These are phyloP conservation scores for Isaurus tuberculatus DNA, from an alignment of 92 coral and sea anemone genomes.

Conservation along the genomic window DNA sequence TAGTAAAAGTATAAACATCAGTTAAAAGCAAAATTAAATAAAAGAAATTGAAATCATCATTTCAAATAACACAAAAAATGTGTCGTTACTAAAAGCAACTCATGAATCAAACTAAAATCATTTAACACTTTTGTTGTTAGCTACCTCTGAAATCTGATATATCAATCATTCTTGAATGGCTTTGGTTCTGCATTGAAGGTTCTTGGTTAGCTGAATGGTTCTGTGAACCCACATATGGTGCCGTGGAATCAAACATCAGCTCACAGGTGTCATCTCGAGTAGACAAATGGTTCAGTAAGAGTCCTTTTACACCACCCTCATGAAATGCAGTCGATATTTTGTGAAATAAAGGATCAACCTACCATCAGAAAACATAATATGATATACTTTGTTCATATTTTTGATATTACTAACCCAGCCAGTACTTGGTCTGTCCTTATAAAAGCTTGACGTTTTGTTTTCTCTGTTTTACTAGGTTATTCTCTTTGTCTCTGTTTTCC, in stretches of 20 bases:
- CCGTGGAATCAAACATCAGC: constrained; percentile 83
- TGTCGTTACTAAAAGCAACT: too few species aligned
- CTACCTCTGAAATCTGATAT: constrained; percentile 89
- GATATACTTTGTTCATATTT: neutral
- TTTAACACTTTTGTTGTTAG: neutral
- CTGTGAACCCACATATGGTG: constrained; percentile 57
- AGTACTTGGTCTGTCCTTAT: too few species aligned
- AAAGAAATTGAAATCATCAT: too few species aligned
- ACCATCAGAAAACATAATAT: neutral
- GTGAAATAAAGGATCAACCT: constrained; percentile 98
- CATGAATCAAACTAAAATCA: too few species aligned
- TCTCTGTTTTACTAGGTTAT: too few species aligned
- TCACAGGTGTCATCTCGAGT: constrained; percentile 90
- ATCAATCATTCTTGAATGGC: constrained; percentile 68
- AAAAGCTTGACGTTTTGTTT: too few species aligned
- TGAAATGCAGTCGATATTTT: constrained; percentile 97
- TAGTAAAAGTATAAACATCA: neutral
- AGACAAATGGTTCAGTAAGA: constrained; percentile 81
- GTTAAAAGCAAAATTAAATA: too few species aligned
- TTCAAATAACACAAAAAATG: too few species aligned
- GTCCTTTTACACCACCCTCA: constrained; percentile 92
- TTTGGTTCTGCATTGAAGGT: constrained; percentile 68
- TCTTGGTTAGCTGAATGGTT: constrained; percentile 62
- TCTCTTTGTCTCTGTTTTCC: too few species aligned
- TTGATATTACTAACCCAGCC: too few species aligned